Evolutionary conservation across 2,797 vertebrate species (phyloP).

Genomic region (Manis pentadactyla): DNA sequence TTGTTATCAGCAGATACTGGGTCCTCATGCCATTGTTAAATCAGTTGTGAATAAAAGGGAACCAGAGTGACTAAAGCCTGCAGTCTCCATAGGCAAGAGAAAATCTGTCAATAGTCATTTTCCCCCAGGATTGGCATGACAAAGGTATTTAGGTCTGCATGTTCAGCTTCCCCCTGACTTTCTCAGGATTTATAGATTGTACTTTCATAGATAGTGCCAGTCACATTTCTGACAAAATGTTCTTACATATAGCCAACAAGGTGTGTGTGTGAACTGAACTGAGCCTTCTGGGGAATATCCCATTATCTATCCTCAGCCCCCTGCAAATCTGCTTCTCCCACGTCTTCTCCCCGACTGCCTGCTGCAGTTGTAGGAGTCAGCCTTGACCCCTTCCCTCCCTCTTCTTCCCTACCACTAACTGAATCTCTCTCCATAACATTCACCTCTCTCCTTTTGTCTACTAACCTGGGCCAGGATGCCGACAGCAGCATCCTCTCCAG

Average conservation of each 20-base stretch:
- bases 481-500: not conserved
- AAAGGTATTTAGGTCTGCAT: conserved; percentile 49
- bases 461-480: not conserved
- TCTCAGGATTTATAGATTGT: conserved; percentile 40
- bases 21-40: conserved; percentile 18
- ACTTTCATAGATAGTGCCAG: conserved; percentile 21
- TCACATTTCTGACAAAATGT: conserved; percentile 24
- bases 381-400: not conserved
- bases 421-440: not conserved
- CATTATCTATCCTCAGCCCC: not conserved
- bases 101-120: conserved; percentile 60
- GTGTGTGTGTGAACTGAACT: not conserved
- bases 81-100: conserved; percentile 59
- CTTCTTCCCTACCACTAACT: not conserved
- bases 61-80: not conserved
- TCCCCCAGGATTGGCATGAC: conserved; percentile 44
- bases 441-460: not conserved
- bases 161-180: conserved; percentile 27
- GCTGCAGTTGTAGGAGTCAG: not conserved
- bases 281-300: not conserved
- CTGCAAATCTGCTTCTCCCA: not conserved
- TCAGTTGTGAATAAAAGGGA: conserved; percentile 64
- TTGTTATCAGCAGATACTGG: conserved; percentile 24
- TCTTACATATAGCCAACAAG: not conserved
- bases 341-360: not conserved